Conservation (phyloP, 1,140 invertebrate species). For the Drosophila kepulauana region DNA sequence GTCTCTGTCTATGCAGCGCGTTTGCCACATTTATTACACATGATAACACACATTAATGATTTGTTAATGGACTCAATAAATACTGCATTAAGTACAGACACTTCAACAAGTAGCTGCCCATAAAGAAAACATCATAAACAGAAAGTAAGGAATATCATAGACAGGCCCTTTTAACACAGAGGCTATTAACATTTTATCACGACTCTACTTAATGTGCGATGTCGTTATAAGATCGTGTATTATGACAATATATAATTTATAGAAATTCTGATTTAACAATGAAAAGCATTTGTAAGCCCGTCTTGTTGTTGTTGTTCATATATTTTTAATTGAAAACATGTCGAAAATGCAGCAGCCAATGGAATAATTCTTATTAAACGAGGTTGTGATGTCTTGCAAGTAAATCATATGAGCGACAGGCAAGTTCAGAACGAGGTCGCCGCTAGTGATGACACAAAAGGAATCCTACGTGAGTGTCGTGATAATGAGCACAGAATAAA, state of each 20-base stretch:
- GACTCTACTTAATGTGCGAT: not conserved
- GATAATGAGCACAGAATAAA: not conserved
- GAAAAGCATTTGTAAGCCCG: slow-evolving; percentile 2
- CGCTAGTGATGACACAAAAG: slow-evolving; percentile 26
- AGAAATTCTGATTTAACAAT: not conserved
- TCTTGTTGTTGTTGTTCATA: not conserved
- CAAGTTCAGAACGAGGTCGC: slow-evolving; percentile 35
- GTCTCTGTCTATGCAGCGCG: no score
- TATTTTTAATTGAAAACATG: slow-evolving; percentile 7
- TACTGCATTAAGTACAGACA: not conserved
- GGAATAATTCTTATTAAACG: slow-evolving; percentile 21
- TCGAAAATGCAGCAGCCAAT: slow-evolving; percentile 6
- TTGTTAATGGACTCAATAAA: not conserved
- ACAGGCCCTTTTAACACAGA: no score
- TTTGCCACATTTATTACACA: not conserved
- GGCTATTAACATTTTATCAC: slow-evolving; percentile 1
- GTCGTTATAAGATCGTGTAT: not conserved
- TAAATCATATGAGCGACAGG: slow-evolving; percentile 39
- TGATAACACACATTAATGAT: not conserved
- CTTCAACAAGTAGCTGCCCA: slow-evolving; percentile 4
- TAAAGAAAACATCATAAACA: not conserved
- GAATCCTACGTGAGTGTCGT: slow-evolving; percentile 1
- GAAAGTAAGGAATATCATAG: no score
- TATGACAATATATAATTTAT: not conserved
- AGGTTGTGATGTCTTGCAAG: slow-evolving; percentile 29